phyloP scores from a whole-genome alignment of 2,888 invertebrate species.

The Lamellibrachia satsuma region DNA sequence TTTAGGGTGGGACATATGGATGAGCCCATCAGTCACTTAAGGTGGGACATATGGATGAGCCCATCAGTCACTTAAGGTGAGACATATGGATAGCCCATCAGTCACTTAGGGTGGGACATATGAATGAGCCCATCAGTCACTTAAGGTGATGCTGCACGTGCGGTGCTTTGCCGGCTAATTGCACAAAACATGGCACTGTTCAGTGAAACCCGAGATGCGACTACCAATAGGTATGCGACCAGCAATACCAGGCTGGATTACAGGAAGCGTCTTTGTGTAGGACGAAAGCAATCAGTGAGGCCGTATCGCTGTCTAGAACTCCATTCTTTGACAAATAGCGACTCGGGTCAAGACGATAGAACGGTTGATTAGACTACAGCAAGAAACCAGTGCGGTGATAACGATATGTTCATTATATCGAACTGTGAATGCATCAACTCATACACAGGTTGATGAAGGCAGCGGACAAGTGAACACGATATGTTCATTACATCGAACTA shows the following conservation, averaged over 20 bases:
- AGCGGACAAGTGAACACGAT: neutral
- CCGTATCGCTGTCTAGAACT: neutral
- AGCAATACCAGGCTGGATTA: neutral
- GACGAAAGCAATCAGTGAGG: neutral
- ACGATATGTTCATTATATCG: neutral
- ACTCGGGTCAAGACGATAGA: neutral
- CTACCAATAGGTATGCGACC: neutral
- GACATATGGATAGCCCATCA: too few species aligned
- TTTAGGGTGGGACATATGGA: too few species aligned
- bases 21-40: too few species aligned
- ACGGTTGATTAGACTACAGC: neutral
- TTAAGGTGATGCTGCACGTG: constrained; percentile 37
- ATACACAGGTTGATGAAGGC: neutral
- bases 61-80: too few species aligned
- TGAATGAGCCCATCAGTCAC: too few species aligned
- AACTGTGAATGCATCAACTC: too few species aligned
- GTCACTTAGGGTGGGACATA: too few species aligned
- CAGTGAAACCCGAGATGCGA: neutral
- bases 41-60: too few species aligned
- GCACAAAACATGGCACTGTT: constrained; percentile 27
- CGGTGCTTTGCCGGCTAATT: constrained; percentile 41
- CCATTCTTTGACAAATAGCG: neutral
- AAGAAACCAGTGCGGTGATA: neutral
- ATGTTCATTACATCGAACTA: neutral
- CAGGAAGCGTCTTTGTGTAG: neutral